Base-by-base conservation (phyloP, 2,888 invertebrate genomes). In the Bombyx huttoni region DNA sequence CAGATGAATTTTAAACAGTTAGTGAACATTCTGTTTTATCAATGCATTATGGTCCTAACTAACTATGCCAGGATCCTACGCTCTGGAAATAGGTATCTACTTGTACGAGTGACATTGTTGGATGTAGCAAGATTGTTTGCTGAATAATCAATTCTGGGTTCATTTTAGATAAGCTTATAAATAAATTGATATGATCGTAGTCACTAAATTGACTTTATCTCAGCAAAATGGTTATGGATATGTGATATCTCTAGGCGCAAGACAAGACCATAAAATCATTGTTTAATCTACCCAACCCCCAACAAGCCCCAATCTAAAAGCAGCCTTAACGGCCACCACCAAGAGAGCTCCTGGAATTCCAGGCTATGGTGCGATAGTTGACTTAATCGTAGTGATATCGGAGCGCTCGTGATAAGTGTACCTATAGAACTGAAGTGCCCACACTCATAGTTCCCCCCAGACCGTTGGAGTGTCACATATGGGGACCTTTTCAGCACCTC, bases 11-110 rank as follows among this genome's bases (percentile, higher is more conserved):
- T 24, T 5, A 24, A 5, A 24, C 24, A 24, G 0, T 40, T 40
- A 10, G 40, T 40, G 12, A 10, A 7, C 12, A 10, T 40, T 40
- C 40, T 40, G 8, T 40, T 10, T 40, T 1, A 7, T 7, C 12
- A 6, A 10, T 40, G 40, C 9, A 40, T 40, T 40, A 12, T 40
- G 40, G 3, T 46, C 34, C 35, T 9, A 13, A 34, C 50, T 58
- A 53, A 55, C 60, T 49, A 14, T 50, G 45, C 60, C 59, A 56
- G 61, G 55, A 62, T 59, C 59, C 57, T 56, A 56, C 56, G 52
- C 56, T 61, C 57, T 58, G 56, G 55, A 60, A 61, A 60, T 58
- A 60, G 46, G 51, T 57, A 52, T 56, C 49, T 54, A 57, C 46
- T 53, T 13, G 49, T 52, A 47, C 45, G 40, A 50, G 54, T 54